These are phyloP conservation scores for Cotesia glomerata DNA, from an alignment of 1,140 invertebrate species.

Conservation along the genomic window DNA sequence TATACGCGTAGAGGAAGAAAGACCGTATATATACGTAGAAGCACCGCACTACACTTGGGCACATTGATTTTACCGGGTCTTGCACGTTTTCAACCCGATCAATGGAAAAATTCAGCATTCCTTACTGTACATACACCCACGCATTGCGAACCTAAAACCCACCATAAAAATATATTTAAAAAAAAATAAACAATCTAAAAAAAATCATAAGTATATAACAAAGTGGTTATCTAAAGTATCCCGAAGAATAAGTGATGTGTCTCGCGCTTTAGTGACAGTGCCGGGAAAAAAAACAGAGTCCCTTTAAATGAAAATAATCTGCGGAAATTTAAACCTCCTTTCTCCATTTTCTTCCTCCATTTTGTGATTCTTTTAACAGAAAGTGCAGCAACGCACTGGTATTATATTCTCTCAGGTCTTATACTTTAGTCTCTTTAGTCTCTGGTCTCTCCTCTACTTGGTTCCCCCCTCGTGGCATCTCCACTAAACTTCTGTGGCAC, in stretches of 20 bases:
- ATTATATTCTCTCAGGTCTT: not conserved
- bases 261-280: too few species aligned
- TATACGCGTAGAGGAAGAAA: not conserved
- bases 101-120: conserved; percentile 12
- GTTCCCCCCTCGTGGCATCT: too few species aligned
- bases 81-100: conserved; percentile 31
- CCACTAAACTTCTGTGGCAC: not conserved
- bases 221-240: too few species aligned
- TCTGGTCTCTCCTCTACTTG: conserved; percentile 10
- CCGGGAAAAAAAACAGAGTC: not conserved
- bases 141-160: too few species aligned
- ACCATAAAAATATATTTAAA: too few species aligned
- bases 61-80: conserved; percentile 38
- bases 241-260: too few species aligned
- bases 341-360: conserved; percentile 48
- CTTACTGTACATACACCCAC: too few species aligned
- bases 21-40: not conserved
- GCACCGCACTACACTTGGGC: conserved; percentile 25
- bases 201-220: too few species aligned
- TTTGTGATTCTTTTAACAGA: conserved; percentile 58
- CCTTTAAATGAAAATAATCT: conserved; percentile 14
- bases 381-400: conserved; percentile 42
- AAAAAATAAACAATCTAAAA: too few species aligned
- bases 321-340: conserved; percentile 18
- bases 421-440: conserved; percentile 3